These are phyloP conservation scores for Mycetomoellerius zeteki DNA, from an alignment of 1,140 invertebrate genomes.

Conservation along the genomic window DNA sequence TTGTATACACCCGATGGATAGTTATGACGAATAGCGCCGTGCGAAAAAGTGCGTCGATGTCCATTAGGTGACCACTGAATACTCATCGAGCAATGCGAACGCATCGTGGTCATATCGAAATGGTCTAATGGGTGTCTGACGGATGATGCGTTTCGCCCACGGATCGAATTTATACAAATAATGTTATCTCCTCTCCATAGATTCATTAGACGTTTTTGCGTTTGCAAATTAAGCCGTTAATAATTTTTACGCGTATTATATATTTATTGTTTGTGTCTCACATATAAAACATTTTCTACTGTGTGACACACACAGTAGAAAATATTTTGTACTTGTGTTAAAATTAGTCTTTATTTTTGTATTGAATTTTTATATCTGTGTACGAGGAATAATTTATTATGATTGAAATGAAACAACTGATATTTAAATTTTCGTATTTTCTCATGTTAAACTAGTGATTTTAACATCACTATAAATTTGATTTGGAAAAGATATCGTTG, in stretches of 20 bases:
- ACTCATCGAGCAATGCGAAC: constrained; percentile 39
- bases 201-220: constrained; percentile 1
- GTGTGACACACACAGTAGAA: neutral
- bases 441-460: neutral
- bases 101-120: constrained; percentile 1
- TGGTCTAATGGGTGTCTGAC: constrained; percentile 60
- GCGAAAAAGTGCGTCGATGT: constrained; percentile 60
- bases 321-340: too few relatives aligned
- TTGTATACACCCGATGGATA: constrained; percentile 38
- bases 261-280: too few relatives aligned
- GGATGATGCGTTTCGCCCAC: constrained; percentile 42
- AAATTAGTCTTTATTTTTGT: too few relatives aligned
- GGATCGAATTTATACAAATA: constrained; percentile 36
- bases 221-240: neutral
- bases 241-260: constrained; percentile 5
- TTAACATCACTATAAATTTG: neutral
- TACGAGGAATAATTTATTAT: constrained; percentile 7
- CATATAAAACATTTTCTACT: too few relatives aligned
- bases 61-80: constrained; percentile 59
- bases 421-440: constrained; percentile 1
- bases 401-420: neutral
- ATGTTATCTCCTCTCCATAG: neutral
- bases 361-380: too few relatives aligned
- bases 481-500: neutral
- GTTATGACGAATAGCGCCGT: constrained; percentile 59